Base-by-base conservation (phyloP, 2,797 vertebrate species). In the Gadopsis bispinosus region DNA sequence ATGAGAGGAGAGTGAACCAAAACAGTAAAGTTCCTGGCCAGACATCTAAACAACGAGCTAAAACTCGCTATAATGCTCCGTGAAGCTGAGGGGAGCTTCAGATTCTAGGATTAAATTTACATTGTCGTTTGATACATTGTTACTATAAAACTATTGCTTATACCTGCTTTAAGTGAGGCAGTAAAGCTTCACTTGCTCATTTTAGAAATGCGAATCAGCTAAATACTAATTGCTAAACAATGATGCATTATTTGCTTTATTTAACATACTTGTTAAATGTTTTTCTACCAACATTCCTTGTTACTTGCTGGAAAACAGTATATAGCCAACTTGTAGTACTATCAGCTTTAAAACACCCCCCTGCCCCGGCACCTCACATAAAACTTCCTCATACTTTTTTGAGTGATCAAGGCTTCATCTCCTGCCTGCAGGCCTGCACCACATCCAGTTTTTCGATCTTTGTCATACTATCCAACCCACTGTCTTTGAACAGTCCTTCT, bases 401-500 rank as follows among this genome's bases (percentile, higher is more conserved):
- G 45, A 68, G 35, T 59, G 69, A 83, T 78, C 70, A 54, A 61
- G 39, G 53, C 33, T 66, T 58, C 58, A 75, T 73, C 63, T 73
- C 10, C 59, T 37, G 55, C 73, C 56, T 71, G 61, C 62, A 75
- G 79, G 67, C 59, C 50, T 53, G 53, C 33, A 62, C 64, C 19
- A 20, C 79, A 54, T 74, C 37, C 67, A 58, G 9, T 29, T 70
- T 77, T 76, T 75, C 69, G 60, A 41, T 79, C 69, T 68, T 48
- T 47, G 64, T 56, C 48, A 31, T 50, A 45, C 33, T 55, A 19
- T 70, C 60, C 62, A 59, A 43, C 66, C 59, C 8, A 31, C 68
- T 70, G 81, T 39, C 78, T 83, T 75, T 83, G 62, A 86, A 79
- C 43, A 53, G 20, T 47, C 17, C 41, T 64, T 75, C 56, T 10